Conservation (phyloP, 2,113 vertebrate species). For the Jacana jacana region DNA sequence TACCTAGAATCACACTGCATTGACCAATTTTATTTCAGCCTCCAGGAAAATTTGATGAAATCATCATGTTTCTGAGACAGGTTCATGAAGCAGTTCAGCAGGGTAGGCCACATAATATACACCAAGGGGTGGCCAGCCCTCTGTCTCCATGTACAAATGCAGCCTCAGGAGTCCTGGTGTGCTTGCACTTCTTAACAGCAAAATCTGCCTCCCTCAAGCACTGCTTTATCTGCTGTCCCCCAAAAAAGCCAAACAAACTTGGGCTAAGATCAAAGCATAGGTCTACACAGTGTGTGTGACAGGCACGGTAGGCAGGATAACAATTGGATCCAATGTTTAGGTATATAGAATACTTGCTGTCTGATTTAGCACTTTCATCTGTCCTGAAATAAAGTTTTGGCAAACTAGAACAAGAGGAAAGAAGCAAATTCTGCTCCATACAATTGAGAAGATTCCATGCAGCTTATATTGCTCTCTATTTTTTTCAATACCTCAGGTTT, state of each 20-base stretch:
- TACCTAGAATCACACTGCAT: neutral
- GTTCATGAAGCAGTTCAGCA: neutral
- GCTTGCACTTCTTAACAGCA: neutral
- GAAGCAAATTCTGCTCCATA: neutral
- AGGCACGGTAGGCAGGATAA: neutral
- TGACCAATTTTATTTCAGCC: neutral
- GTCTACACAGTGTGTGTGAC: neutral
- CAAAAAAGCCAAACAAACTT: slow-evolving; percentile 40
- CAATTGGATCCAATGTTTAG: slow-evolving; percentile 35
- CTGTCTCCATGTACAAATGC: fast-evolving
- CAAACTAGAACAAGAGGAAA: slow-evolving; percentile 56
- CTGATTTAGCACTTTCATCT: slow-evolving; percentile 65
- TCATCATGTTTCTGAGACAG: neutral
- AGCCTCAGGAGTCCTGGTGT: neutral
- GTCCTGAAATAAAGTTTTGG: slow-evolving; percentile 59
- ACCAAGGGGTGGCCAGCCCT: neutral
- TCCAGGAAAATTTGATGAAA: neutral
- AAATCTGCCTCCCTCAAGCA: neutral
- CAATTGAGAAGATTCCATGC: neutral
- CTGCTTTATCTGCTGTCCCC: slow-evolving; percentile 21
- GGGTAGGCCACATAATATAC: neutral
- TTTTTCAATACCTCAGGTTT: neutral
- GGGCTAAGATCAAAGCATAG: slow-evolving; percentile 39
- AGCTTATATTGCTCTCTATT: neutral
- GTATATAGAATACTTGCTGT: neutral